Base-by-base conservation (phyloP, 1,140 invertebrate species). In the Lordiphosa collinella region DNA sequence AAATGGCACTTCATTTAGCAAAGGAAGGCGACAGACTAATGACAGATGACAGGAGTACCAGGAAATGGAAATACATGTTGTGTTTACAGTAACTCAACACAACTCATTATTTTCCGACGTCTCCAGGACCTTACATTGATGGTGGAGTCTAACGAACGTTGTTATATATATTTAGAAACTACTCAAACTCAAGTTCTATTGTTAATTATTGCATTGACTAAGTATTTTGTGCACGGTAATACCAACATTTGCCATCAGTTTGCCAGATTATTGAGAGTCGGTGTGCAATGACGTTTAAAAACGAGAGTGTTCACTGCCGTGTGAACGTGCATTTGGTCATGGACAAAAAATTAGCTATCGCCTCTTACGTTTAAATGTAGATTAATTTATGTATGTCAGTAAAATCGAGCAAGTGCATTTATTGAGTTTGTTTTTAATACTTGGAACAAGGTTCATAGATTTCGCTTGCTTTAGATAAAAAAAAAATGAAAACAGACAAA, bases 311-410 rank as follows among this genome's bases (percentile, higher is more conserved):
- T 44, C 18, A 22, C 14, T 29, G 11, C 10, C 10, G 13, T 32
- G 53, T 29, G 47, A 80, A 82, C 76, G 76, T 82, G 76, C 76
- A 58, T 41, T 84, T 64, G 58, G 67, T 47, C 78, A 82, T 78
- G 76, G 60, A 62, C 57, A 36, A 68, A 13, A 36, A 49, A 63
- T 48, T 52, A 37, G 49, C 46, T 40, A 55, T 31, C 25, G 35
- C 41, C 14, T 58, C 43, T 38, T 51, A 16, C 14, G 29, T 25
- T 37, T 31, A 64, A 11, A 31, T 12, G 10, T 43, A 43, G 9
- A 57, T 54, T 60, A 37, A 41, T 61, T 25, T 32, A 44, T 38
- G 60, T 18, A 34, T 22, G 22, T 36, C 16, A 7, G 34, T 35
- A 22, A n/a, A 10, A 48, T 9, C 16, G 46, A 13, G 16, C n/a